A percentile compares a stretch with the other conserved stretches of the same genome.
Evolutionary conservation across 2,797 vertebrate species (phyloP).

Genomic region (Eurystomus glaucurus): DNA sequence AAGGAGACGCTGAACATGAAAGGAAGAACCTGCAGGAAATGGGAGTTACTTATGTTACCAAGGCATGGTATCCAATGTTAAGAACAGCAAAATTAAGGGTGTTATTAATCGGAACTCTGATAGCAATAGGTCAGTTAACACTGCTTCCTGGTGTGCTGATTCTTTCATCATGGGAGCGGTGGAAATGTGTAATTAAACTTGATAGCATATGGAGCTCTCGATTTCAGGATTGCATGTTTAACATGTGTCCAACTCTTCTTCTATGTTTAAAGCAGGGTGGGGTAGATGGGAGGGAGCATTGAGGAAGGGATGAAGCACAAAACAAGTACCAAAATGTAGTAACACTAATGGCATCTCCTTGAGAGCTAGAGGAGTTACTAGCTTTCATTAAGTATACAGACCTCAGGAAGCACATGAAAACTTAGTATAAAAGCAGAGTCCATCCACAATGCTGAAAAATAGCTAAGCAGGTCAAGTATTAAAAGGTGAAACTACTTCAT

Average conservation of each 20-base stretch:
- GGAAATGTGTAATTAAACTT: constrained; percentile 11
- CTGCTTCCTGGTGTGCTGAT: accelerated
- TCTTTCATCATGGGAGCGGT: background rate
- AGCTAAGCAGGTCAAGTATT: background rate
- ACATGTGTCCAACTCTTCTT: background rate
- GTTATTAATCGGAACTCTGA: background rate
- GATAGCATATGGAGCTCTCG: background rate
- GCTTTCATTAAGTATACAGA: background rate
- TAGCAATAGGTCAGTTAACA: background rate
- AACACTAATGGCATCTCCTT: background rate
- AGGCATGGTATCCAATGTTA: background rate
- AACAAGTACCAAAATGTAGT: background rate
- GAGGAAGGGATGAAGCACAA: background rate
- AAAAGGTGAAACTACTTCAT: background rate
- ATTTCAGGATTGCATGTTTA: background rate
- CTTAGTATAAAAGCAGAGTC: background rate
- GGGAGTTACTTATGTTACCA: background rate
- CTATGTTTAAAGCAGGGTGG: background rate
- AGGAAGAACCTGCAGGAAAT: background rate
- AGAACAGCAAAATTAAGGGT: background rate
- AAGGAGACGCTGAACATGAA: background rate
- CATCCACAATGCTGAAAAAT: background rate
- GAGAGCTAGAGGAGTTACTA: background rate
- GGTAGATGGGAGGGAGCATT: accelerated
- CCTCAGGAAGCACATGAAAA: background rate